Evolutionary conservation across 2,888 invertebrate species (phyloP), one percentile per base, ranked within the genome.

Genomic region (Ptilodon capucinus): DNA sequence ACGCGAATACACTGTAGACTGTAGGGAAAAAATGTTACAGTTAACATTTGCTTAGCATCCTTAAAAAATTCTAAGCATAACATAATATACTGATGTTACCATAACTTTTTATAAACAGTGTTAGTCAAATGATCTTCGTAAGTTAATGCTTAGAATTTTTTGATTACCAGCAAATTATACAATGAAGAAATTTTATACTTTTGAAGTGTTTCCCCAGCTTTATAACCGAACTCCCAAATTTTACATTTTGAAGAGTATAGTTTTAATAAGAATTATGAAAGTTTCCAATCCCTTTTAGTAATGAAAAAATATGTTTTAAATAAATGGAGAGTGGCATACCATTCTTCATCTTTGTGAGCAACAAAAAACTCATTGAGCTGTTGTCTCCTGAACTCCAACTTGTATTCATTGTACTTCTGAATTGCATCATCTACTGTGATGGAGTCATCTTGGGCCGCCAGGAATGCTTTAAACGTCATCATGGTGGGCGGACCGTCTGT

Each of bases 311-410:
- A 6, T 40, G 40, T n/a, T n/a, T n/a, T n/a, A n/a, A n/a, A 35
- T 41, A 46, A 19, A 38, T 48, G 46, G 35, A 44, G 42, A 54
- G 40, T 44, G 45, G 88, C 96, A 92, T 93, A 99, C 99, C 99
- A 99, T 95, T 99, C 99, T 88, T 99, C 99, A 76, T 99, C 99
- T 91, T 99, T 99, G 92, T 99, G 99, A 39, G 97, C 96, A 71
- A 99, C 96, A 91, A 99, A 99, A 92, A 99, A 99, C 83, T 99
- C 98, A 89, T 98, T 98, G 46, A 99, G 93, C 83, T 99, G 99
- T 80, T 98, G 98, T 44, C 97, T 93, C 72, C 97, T 96, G 85
- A 99, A 99, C 74, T 99, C 99, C 73, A 97, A 91, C 88, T 99
- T 99, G 91, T 99, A 99, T 78, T 99, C 99, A 86, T 98, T 98